These are phyloP conservation scores for Andrena trimmerana DNA, from an alignment of 2,888 invertebrate genomes.

Conservation along the genomic window DNA sequence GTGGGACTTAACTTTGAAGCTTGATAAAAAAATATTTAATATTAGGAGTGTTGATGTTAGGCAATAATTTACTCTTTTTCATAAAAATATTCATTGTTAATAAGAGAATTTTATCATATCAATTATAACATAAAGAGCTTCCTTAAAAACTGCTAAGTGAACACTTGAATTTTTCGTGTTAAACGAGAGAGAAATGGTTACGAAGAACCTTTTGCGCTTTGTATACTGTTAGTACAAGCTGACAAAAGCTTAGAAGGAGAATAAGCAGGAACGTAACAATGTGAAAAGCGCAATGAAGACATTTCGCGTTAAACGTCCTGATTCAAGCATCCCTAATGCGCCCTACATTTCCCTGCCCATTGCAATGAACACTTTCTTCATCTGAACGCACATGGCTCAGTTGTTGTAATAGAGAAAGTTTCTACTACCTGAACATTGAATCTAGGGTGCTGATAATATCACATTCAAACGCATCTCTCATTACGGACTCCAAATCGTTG, in stretches of 20 bases:
- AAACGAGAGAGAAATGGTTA: constrained; percentile 5
- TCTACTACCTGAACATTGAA: background rate
- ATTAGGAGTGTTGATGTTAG: too few relatives aligned
- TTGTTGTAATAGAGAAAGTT: constrained; percentile 29
- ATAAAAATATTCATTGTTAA: background rate
- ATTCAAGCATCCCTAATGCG: constrained; percentile 46
- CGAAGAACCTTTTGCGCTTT: background rate
- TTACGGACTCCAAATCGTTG: background rate
- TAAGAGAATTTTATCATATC: background rate
- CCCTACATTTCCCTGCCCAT: constrained; percentile 12
- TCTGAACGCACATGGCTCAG: constrained; percentile 6
- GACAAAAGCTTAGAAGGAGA: constrained; percentile 1
- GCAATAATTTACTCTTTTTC: too few relatives aligned
- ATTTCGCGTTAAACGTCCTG: constrained; percentile 29
- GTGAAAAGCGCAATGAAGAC: constrained; percentile 29
- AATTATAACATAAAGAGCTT: background rate
- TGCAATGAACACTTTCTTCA: constrained; percentile 38
- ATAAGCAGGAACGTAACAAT: constrained; percentile 25
- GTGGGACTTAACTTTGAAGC: too few relatives aligned
- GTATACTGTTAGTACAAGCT: constrained; percentile 6
- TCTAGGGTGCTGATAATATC: constrained; percentile 2
- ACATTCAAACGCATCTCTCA: background rate
- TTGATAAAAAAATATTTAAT: too few relatives aligned
- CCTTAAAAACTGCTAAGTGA: background rate
- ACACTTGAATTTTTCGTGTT: constrained; percentile 3